These are phyloP conservation scores for Ctenicera cuprea DNA, from an alignment of 2,888 invertebrate genomes.

Conservation along the genomic window DNA sequence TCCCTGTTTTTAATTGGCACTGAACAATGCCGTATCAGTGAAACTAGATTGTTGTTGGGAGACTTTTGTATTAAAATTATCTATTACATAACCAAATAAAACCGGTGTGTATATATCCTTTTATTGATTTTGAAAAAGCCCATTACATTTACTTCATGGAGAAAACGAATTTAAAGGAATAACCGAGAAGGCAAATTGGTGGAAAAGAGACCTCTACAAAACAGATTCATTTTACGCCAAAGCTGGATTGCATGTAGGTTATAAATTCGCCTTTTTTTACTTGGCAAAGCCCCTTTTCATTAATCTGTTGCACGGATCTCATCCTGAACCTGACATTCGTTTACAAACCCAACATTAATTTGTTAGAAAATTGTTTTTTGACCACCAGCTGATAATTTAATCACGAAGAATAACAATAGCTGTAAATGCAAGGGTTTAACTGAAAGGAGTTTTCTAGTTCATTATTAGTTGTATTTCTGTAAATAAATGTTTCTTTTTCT, in stretches of 20 bases:
- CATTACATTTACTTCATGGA: not conserved
- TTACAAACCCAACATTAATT: not conserved
- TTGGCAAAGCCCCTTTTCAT: constrained; percentile 18
- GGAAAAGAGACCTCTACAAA: constrained; percentile 18
- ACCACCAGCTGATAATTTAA: not conserved
- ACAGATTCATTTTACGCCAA: constrained; percentile 29
- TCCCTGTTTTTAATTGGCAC: too few relatives aligned
- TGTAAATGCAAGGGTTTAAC: too few relatives aligned
- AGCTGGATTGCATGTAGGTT: constrained; percentile 27
- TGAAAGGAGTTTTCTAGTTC: too few relatives aligned
- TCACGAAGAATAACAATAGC: too few relatives aligned
- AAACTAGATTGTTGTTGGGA: too few relatives aligned
- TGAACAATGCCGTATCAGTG: too few relatives aligned
- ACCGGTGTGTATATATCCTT: not conserved
- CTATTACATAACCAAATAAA: not conserved
- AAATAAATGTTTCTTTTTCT: too few relatives aligned
- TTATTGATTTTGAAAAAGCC: not conserved
- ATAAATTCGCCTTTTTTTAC: constrained; percentile 33
- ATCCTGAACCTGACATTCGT: constrained; percentile 2
- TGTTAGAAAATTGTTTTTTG: not conserved
- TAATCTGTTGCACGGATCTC: not conserved
- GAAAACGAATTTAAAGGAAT: not conserved
- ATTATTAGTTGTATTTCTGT: too few relatives aligned
- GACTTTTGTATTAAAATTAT: too few relatives aligned
- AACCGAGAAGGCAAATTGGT: constrained; percentile 22